Evolutionary conservation across 1,140 invertebrate genomes (phyloP), one percentile per base, ranked within the genome.

Genomic region (Penaeus japonicus): DNA sequence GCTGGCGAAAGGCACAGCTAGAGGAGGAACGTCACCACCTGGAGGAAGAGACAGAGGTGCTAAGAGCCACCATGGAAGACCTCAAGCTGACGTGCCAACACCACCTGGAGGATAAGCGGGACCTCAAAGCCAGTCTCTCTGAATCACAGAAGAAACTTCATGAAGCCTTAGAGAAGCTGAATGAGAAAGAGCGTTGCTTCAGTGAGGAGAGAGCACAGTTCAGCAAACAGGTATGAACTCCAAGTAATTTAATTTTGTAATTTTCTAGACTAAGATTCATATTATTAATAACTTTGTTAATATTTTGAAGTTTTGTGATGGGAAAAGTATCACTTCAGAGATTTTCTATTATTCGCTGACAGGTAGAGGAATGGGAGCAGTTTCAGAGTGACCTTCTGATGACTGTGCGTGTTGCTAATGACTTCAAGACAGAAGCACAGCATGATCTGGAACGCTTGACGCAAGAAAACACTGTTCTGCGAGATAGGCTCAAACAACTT

Each of bases 371-470:
- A 92, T 99, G 97, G 98, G 95, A 96, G 91, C 96, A 98, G 92
- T 98, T 98, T 93, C 97, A 98, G 92, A 95, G 95, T 86, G 98
- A 99, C 93, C 93, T 99, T 0, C 93, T 98, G 47, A 97, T 97
- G 93, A 97, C 97, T 0, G 98, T 99, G 0, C 94, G 97, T 27
- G 97, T 99, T 15, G 97, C 98, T 18, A 98, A 98, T 93, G 97
- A 98, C 92, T 98, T 98, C 92, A 97, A 90, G 78, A 96, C 96
- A 32, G 96, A 97, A 92, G 96, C 96, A 0, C 96, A 97, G 78
- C 91, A 95, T 83, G 96, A 97, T 91, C 93, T 96, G 88, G 97
- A 98, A 92, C 94, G 95, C 89, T 93, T 98, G 12, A 94, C 96
- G 53, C 93, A 95, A 90, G 97, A 98, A 92, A 98, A 98, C 93